phyloP scores from a whole-genome alignment of 2,797 vertebrate genomes.

The Peromyscus melanophrys region DNA sequence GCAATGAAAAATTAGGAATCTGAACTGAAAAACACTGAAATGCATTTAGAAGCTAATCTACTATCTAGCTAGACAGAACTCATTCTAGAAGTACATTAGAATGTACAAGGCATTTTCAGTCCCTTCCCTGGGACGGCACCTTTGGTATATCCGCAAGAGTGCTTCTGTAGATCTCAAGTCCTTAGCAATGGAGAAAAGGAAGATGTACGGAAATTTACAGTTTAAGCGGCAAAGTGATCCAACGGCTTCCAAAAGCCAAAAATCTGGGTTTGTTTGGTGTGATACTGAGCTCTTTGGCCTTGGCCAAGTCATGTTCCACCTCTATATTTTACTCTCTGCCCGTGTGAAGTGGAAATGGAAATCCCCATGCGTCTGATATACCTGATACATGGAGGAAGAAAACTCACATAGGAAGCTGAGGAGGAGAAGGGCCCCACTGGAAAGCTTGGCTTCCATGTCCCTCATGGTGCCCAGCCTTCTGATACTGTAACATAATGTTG shows the following conservation, averaged over 20 bases:
- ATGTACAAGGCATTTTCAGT: background rate
- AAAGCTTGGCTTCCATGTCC: background rate
- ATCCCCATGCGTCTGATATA: background rate
- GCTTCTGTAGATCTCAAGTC: background rate
- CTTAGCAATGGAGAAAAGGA: background rate
- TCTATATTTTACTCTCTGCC: background rate
- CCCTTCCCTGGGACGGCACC: background rate
- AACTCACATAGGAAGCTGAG: background rate
- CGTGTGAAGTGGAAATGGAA: background rate
- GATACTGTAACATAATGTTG: background rate
- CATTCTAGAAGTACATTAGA: background rate
- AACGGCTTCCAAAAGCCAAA: background rate
- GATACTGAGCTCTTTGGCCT: background rate
- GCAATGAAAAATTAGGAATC: background rate
- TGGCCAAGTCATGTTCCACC: background rate
- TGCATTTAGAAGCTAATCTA: background rate
- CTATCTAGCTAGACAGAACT: background rate
- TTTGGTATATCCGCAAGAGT: background rate
- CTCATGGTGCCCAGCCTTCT: background rate
- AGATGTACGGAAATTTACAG: background rate
- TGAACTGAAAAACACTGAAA: background rate
- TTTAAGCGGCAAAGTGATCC: background rate
- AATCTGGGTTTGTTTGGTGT: background rate
- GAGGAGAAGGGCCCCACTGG: background rate
- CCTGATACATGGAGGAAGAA: background rate